Conservation (phyloP, 2,797 vertebrate genomes). For the Catostomus latipinnis region DNA sequence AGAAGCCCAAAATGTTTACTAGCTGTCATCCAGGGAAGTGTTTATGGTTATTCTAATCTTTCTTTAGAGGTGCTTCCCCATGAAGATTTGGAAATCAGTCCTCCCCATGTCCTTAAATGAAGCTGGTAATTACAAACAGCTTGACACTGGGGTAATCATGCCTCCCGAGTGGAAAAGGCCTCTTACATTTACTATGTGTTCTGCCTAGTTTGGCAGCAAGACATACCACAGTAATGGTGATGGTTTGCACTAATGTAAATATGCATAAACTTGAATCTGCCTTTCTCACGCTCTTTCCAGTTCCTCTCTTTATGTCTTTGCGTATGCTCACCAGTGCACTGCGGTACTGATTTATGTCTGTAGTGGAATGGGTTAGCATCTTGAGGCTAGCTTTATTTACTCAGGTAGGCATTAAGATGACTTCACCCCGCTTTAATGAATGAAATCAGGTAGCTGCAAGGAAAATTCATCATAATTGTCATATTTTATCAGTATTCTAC, state of each 20-base stretch:
- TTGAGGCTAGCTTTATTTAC: slow-evolving; percentile 69
- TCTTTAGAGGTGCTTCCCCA: too few relatives aligned
- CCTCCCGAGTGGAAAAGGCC: slow-evolving; percentile 17
- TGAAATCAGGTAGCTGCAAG: slow-evolving; percentile 30
- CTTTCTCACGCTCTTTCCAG: slow-evolving; percentile 19
- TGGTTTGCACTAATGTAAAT: neutral
- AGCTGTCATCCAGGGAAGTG: too few relatives aligned
- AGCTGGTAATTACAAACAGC: slow-evolving; percentile 12
- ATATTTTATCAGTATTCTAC: slow-evolving; percentile 52
- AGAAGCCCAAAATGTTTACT: too few relatives aligned
- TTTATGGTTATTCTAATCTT: too few relatives aligned
- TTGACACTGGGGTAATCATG: slow-evolving; percentile 9
- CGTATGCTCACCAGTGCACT: slow-evolving; percentile 47
- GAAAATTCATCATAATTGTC: slow-evolving; percentile 47
- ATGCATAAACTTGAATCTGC: slow-evolving; percentile 25
- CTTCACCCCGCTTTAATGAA: slow-evolving; percentile 51
- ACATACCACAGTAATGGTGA: neutral
- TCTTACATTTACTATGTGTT: neutral
- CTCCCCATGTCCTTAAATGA: neutral
- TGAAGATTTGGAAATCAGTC: too few relatives aligned
- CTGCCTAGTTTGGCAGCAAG: slow-evolving; percentile 13
- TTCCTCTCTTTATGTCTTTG: neutral
- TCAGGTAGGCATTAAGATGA: slow-evolving; percentile 61
- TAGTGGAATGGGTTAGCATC: slow-evolving; percentile 56
- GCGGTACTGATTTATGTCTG: slow-evolving; percentile 70